A percentile compares a stretch with the other conserved stretches of the same genome.
Evolutionary conservation across 2,113 vertebrate genomes (phyloP).

Genomic region (Ramphastos sulfuratus): DNA sequence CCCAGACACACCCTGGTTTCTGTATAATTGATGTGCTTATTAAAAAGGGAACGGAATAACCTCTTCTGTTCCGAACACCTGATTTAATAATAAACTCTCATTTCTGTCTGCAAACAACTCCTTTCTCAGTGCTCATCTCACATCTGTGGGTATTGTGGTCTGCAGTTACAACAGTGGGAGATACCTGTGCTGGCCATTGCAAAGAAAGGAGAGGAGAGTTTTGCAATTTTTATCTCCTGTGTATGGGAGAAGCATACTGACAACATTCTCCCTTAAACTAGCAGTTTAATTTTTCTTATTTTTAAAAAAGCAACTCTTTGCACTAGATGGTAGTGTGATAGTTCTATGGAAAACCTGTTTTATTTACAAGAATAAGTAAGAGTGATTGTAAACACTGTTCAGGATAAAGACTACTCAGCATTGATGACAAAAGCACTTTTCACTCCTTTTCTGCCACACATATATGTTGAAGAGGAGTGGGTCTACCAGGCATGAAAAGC

Average conservation of each 20-base stretch:
- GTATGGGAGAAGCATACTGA: background rate
- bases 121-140: background rate
- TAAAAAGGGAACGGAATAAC: constrained; percentile 19
- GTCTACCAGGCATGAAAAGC: background rate
- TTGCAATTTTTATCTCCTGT: background rate
- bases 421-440: background rate
- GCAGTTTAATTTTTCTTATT: background rate
- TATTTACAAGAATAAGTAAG: background rate
- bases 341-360: background rate
- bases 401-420: background rate
- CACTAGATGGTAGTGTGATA: constrained; percentile 61
- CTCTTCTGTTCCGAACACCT: constrained; percentile 3
- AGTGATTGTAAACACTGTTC: background rate
- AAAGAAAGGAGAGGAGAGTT: background rate
- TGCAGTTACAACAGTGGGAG: background rate
- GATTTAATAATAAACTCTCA: background rate
- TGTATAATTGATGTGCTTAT: constrained; percentile 54
- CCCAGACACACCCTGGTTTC: constrained; percentile 70
- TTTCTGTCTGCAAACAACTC: background rate
- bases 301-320: background rate
- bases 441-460: background rate
- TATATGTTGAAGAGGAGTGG: background rate
- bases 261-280: background rate
- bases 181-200: background rate
- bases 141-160: background rate